Evolutionary conservation across 1,140 invertebrate species (phyloP).

Genomic region (Danaus plexippus): DNA sequence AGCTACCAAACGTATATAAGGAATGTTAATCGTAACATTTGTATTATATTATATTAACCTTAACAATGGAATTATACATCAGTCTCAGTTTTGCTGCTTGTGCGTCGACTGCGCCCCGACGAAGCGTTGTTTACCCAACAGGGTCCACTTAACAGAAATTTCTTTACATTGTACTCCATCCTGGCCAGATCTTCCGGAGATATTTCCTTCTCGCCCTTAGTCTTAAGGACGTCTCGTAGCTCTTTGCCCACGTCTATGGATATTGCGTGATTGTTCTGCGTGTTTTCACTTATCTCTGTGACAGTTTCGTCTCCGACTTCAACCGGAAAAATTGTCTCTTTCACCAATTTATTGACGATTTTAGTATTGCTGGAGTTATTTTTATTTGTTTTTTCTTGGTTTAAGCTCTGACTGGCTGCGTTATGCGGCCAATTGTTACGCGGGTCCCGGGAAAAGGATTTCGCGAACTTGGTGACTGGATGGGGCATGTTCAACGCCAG

Average conservation of each 20-base stretch:
- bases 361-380: slow-evolving; percentile 23
- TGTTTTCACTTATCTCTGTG: slow-evolving; percentile 45
- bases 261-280: slow-evolving; percentile 17
- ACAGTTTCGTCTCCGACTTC: slow-evolving; percentile 48
- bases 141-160: slow-evolving; percentile 74
- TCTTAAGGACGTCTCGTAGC: slow-evolving; percentile 36
- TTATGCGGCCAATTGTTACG: slow-evolving; percentile 49
- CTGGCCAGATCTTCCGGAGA: slow-evolving; percentile 70
- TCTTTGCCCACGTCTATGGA: slow-evolving; percentile 37
- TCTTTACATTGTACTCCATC: slow-evolving; percentile 77
- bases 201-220: slow-evolving; percentile 50
- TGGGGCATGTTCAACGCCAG: slow-evolving; percentile 62
- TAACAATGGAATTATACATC: slow-evolving; percentile 61
- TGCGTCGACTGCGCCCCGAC: slow-evolving; percentile 50
- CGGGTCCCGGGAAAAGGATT: slow-evolving; percentile 40
- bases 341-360: slow-evolving; percentile 41
- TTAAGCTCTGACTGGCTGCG: slow-evolving; percentile 22
- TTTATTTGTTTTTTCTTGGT: slow-evolving; percentile 31
- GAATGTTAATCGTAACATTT: slow-evolving; percentile 26
- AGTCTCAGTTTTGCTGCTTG: slow-evolving; percentile 72
- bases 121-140: slow-evolving; percentile 69
- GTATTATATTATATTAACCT: slow-evolving; percentile 21
- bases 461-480: slow-evolving; percentile 62
- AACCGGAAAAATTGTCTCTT: slow-evolving; percentile 61
- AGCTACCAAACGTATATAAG: slow-evolving; percentile 23